Evolutionary conservation across 2,888 invertebrate species (phyloP), one percentile per base, ranked within the genome.

Genomic region (Sialis fuliginosa): DNA sequence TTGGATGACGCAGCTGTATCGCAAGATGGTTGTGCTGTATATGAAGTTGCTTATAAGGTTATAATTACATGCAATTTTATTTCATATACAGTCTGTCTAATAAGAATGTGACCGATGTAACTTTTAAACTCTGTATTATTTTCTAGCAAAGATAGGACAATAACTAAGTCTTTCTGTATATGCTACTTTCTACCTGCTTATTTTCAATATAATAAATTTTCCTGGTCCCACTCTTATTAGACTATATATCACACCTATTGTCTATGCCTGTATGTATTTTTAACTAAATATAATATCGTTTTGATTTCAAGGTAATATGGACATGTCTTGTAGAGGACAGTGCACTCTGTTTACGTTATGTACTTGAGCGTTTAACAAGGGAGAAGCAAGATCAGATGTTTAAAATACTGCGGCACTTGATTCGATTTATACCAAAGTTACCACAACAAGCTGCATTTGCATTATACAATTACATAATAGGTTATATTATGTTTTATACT

Each of bases 401-500:
- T 61, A 93, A 93, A 64, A 71, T 87, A 53, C 63, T 97, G 10
- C 75, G 97, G 1, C 92, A 95, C 59, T 70, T 98, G 45, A 88
- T 97, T 51, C 74, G 95, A 48, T 92, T 93, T 61, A 86, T 95
- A 43, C 90, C 92, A 1, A 81, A 90, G 42, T 66, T 97, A 49
- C 95, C 97, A 0, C 89, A 92, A 54, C 97, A 99, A 64, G 95
- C 97, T 1, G 98, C 98, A 0, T 97, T 96, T 65, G 91, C 93
- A 1, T 66, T 99, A 1, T 96, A 97, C 65, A 99, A 99, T 70
- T 97, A 98, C 58, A 86, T 98, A 56, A 97, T 98, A 55, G 98
- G 98, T 2, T 98, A 95, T 60, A 90, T 98, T 4, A 98, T 98
- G 97, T 98, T 96, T 68, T 97, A 97, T 59, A 96, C 97, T 2